Base-by-base conservation (phyloP, 2,888 invertebrate species). In the Lasioglossum vierecki region DNA sequence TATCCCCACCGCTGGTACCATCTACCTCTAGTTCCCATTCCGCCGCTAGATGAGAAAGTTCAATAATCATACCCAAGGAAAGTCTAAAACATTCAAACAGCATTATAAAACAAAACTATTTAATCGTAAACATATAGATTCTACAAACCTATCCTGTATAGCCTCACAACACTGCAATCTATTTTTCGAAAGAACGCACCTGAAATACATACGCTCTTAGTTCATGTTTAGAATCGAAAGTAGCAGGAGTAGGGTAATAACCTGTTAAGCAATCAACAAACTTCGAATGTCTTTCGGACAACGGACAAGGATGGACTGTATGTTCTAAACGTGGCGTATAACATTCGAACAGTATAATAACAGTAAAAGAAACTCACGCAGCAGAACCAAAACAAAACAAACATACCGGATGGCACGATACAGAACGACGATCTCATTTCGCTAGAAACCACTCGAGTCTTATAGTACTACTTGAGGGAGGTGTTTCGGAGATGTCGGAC, bases 1-100 rank as follows among this genome's bases (percentile, higher is more conserved):
- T 84, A 84, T 89, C 88, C 89, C 89, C 89, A 84, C 89, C 73
- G 13, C 22, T 18, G 41, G 35, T 57, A 75, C 68, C 71, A 76
- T 83, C 68, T 35, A 79, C 53, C 73, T 73, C 77, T 80, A 81
- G 77, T 80, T 78, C 79, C 74, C 79, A 79, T 84, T 79, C 79
- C 78, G 66, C 70, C 71, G 46, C 68, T 68, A 76, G 80, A 83
- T 82, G 88, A 89, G 88, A 86, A 88, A 89, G 88, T 89, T 73
- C 68, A 73, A 57, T 79, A 85, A 85, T 83, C 84, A 46, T 79
- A 82, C 84, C 84, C n/a, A 68, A 80, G 76, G 80, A 80, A 80
- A 80, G 77, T 80, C 63, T 53, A 26, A 60, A 75, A 63, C 66
- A 70, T 78, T 70, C 76, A 44, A 15, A 70, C 35, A 49, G 68